Base-by-base conservation (phyloP, 30 jellyfish, hydroid and myxozoan genomes). In the Turritopsis rubra region DNA sequence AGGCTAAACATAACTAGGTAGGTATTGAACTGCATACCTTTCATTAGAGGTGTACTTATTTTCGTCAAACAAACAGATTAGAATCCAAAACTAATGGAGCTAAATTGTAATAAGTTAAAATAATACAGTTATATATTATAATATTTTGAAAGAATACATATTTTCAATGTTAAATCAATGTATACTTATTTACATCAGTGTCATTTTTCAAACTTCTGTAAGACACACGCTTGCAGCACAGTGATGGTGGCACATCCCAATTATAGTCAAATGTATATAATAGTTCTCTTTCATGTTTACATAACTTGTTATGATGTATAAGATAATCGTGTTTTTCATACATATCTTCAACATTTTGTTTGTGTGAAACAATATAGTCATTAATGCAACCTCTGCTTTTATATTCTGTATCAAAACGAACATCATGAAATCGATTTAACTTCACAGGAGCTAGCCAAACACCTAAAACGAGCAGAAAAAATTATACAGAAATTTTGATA, bases 391-490 rank as follows among this genome's bases (percentile, higher is more conserved):
- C 98, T 71, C 94, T 86, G 22, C 97, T 83, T 75, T 82, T 92
- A 80, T 87, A 92, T 31, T 88, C 96, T 1, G 98, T 92, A 81
- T 92, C 98, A 76, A 92, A 92, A 19, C 96, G 84, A 41, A 92
- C 89, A 83, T 92, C 98, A 80, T 92, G 98, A 73, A 88, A 28
- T 52, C 98, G 88, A 83, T 92, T 92, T 20, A 92, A 71, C 26
- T 73, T 80, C 16, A 92, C 89, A 19, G 98, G 96, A 20, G 98
- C 96, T 1, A 92, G 87, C 98, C 98, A 92, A 1, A 91, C 86
- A 21, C 98, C 98, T 92, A 19, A 53, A 28, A 81, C 52, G 16
- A 80, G 22, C 18, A 22, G 0, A 25, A 76, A 21, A 1, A 20
- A 76, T 22, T 19, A 16, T 76, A 76, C 16, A 76, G 16, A 76